Percentiles rank a stretch among this genome's conserved stretches.
Conservation (phyloP, 2,797 vertebrate species). For the Tadarida brasiliensis region DNA sequence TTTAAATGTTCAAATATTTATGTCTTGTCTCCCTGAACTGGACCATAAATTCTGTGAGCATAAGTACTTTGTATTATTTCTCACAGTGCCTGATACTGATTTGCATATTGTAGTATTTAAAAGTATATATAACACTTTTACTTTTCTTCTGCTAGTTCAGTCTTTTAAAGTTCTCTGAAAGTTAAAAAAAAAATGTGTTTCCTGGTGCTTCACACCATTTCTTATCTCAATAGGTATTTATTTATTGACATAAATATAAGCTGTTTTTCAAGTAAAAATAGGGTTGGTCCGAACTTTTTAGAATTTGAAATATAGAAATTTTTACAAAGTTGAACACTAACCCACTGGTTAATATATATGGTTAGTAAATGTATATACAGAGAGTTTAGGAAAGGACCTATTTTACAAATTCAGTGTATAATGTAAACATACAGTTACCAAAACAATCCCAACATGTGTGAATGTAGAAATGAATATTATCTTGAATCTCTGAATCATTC, state of each 20-base stretch:
- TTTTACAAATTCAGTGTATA: constrained; percentile 35
- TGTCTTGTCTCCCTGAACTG: neutral
- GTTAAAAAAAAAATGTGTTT: neutral
- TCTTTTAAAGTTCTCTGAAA: neutral
- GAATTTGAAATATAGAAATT: neutral
- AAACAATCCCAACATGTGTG: neutral
- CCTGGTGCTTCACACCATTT: neutral
- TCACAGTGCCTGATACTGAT: neutral
- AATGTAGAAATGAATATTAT: constrained; percentile 44
- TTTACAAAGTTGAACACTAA: neutral
- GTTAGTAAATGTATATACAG: neutral
- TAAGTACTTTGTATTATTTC: neutral
- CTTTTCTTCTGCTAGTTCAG: neutral
- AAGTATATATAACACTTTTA: neutral
- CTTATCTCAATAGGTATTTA: neutral
- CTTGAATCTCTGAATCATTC: constrained; percentile 23
- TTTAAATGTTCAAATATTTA: neutral
- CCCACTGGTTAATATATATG: neutral
- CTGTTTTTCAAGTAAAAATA: neutral
- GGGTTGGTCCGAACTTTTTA: neutral
- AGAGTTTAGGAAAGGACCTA: neutral
- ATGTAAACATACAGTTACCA: constrained; percentile 32
- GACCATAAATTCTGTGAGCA: neutral
- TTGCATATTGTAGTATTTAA: neutral
- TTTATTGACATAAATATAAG: neutral